These are phyloP conservation scores for Andricus quercusramuli DNA, from an alignment of 2,888 invertebrate species.

Conservation along the genomic window DNA sequence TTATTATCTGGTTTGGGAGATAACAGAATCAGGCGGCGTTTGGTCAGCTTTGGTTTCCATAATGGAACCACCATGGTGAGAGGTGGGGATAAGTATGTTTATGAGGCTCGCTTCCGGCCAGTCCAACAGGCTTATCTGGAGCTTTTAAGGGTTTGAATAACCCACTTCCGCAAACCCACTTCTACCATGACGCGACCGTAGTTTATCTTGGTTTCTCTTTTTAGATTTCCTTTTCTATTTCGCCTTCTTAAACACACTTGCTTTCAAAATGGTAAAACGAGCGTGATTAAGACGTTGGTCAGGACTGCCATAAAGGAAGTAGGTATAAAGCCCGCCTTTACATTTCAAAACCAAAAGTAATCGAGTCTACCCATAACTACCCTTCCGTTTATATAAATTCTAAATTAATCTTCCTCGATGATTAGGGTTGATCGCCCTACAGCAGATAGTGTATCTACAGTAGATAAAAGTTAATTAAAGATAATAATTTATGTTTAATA, in stretches of 20 bases:
- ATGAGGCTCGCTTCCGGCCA: constrained; percentile 64
- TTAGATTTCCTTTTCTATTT: not conserved
- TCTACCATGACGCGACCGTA: not conserved
- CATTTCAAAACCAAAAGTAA: not conserved
- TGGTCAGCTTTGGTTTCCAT: constrained; percentile 43
- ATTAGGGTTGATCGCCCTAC: too few relatives aligned
- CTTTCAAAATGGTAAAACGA: not conserved
- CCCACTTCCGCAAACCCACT: not conserved
- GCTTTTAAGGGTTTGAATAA: constrained; percentile 52
- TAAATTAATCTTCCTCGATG: not conserved
- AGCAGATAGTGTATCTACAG: too few relatives aligned
- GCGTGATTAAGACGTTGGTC: too few relatives aligned
- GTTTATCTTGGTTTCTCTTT: not conserved
- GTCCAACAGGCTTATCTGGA: constrained; percentile 55
- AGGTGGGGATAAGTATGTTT: constrained; percentile 62
- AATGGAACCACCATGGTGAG: constrained; percentile 52
- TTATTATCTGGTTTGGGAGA: constrained; percentile 59
- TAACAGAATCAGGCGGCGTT: constrained; percentile 61
- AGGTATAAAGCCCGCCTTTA: not conserved
- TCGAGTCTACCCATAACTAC: not conserved
- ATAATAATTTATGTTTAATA: too few relatives aligned
- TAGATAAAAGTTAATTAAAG: too few relatives aligned
- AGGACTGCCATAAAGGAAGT: not conserved
- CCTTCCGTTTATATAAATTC: not conserved
- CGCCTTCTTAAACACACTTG: not conserved